Base-by-base conservation (phyloP, 2,888 invertebrate genomes). In the Drosophila neonasuta region DNA sequence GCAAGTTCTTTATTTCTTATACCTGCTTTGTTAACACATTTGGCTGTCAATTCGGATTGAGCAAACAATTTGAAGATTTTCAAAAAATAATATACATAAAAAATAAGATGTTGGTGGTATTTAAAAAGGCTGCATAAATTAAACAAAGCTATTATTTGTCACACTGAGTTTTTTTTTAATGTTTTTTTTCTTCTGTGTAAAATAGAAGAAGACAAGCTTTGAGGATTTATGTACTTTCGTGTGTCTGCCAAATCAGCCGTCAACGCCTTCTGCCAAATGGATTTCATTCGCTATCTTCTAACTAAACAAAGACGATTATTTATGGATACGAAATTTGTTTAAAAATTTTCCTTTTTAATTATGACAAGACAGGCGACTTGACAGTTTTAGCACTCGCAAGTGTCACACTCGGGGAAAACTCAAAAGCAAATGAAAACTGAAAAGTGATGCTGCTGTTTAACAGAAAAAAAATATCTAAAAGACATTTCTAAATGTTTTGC, bases 351-450 rank as follows among this genome's bases (percentile, higher is more conserved):
- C 52, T 63, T 68, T 76, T 85, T 86, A 86, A 80, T 88, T 87
- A 85, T 88, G 86, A 87, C 86, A 88, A 82, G 87, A 84, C 76
- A 62, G 71, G 61, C 45, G 62, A 73, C 77, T 69, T 86, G 88
- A 86, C 85, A 88, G 80, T 70, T 80, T 68, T 74, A 75, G 62
- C 79, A 68, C 72, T 74, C 62, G 49, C 66, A 63, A 80, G 61
- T 79, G 77, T 79, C 83, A 58, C 68, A 59, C 54, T 30, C 4
- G 42, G 41, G 39, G 46, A 39, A 54, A 39, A 54, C 36, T 60
- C 54, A 55, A 55, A 54, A 32, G 11, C 30, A 42, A 30, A 49
- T 42, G 24, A 42, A 11, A 15, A 13, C 39, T 29, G 50, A 50
- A 39, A 13, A 46, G 13, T 24, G 50, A 24, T 39, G 51, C 36